Conservation (phyloP, 2,888 invertebrate species). For the Pediacus dermestoides region DNA sequence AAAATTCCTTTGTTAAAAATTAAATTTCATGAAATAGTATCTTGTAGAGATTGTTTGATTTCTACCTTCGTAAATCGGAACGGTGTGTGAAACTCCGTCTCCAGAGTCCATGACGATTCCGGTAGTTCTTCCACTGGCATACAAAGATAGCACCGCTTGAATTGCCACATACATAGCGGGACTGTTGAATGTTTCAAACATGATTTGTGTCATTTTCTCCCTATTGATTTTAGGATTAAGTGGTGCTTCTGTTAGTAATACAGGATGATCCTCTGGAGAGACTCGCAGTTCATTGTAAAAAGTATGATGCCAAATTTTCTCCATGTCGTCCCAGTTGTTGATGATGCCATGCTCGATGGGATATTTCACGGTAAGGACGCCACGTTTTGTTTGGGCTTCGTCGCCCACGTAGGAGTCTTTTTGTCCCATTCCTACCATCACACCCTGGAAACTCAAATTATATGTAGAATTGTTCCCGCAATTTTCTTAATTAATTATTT, state of each 20-base stretch:
- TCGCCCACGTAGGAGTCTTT: constrained; percentile 57
- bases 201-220: constrained; percentile 72
- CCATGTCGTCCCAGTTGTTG: constrained; percentile 84
- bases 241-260: constrained; percentile 77
- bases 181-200: constrained; percentile 60
- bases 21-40: too few species aligned
- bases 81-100: constrained; percentile 71
- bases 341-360: constrained; percentile 77
- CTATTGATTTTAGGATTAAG: constrained; percentile 77
- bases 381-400: constrained; percentile 58
- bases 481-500: too few species aligned
- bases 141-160: constrained; percentile 69
- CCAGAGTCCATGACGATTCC: constrained; percentile 72
- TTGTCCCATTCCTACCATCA: constrained; percentile 50
- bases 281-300: constrained; percentile 79
- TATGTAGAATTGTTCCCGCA: too few species aligned
- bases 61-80: constrained; percentile 68
- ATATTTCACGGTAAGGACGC: constrained; percentile 61
- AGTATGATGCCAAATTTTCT: constrained; percentile 84
- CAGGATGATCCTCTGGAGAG: constrained; percentile 76
- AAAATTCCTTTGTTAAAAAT: too few species aligned
- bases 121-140: constrained; percentile 71
- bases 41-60: too few species aligned
- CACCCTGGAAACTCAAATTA: too few species aligned
- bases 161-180: constrained; percentile 68